A percentile compares a stretch with the other conserved stretches of the same genome.
These are phyloP conservation scores for Onychomys leucogaster DNA, from an alignment of 2,797 vertebrate species.

Conservation along the genomic window DNA sequence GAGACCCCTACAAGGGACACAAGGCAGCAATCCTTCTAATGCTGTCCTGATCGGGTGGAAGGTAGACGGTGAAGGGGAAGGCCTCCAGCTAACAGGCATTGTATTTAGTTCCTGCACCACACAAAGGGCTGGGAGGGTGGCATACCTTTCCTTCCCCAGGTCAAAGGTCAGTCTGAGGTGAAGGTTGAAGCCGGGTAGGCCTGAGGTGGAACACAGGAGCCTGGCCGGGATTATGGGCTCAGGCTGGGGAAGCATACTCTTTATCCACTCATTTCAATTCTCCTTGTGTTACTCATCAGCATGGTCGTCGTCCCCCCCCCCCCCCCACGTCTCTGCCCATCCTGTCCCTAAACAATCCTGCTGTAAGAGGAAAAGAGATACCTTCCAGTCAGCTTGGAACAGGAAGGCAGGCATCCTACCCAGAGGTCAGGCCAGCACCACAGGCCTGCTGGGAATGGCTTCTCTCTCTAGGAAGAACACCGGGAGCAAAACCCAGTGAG, in stretches of 20 bases:
- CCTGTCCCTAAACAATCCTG: not conserved
- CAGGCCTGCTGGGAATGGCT: not conserved
- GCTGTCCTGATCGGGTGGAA: not conserved
- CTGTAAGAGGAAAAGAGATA: not conserved
- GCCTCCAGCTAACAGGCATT: not conserved
- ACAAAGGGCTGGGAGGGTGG: not conserved
- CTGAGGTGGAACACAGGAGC: not conserved
- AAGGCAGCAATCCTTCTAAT: not conserved
- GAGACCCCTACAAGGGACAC: not conserved
- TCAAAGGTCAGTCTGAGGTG: not conserved
- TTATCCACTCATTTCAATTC: slow-evolving; percentile 63
- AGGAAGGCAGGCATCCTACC: not conserved
- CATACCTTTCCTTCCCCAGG: not conserved
- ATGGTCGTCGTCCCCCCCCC: too few relatives aligned
- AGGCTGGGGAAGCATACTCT: slow-evolving; percentile 71
- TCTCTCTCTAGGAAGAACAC: slow-evolving; percentile 51
- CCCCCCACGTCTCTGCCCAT: not conserved
- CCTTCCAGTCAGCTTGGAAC: not conserved
- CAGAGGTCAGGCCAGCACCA: not conserved
- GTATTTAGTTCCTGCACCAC: slow-evolving; percentile 42
- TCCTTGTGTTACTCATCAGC: slow-evolving; percentile 56
- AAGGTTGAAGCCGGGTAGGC: not conserved
- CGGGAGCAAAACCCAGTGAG: not conserved
- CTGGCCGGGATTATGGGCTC: slow-evolving; percentile 64
- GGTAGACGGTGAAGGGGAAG: not conserved